phyloP scores from a whole-genome alignment of 2,888 invertebrate genomes.

The Caenorhabditis virilis region DNA sequence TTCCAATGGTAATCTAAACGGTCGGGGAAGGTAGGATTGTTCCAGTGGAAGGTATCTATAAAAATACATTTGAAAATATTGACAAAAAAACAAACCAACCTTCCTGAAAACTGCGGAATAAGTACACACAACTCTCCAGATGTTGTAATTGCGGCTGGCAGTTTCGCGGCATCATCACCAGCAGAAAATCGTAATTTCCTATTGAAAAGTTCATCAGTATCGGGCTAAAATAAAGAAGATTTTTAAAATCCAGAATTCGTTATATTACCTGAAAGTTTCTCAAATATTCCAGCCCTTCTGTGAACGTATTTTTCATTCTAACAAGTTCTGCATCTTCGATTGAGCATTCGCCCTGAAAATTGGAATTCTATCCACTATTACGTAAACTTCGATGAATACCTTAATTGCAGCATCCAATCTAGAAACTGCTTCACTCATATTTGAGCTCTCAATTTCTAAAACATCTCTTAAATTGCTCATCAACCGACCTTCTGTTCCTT shows the following conservation, averaged over 20 bases:
- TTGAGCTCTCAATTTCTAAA: constrained; percentile 89
- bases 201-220: constrained; percentile 72
- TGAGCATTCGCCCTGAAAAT: constrained; percentile 57
- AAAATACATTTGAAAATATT: constrained; percentile 7
- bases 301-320: constrained; percentile 92
- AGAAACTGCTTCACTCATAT: constrained; percentile 94
- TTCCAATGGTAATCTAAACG: constrained; percentile 52
- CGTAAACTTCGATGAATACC: constrained; percentile 10
- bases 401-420: constrained; percentile 78
- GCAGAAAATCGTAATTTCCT: constrained; percentile 76
- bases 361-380: background rate
- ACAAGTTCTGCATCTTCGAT: constrained; percentile 83
- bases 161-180: constrained; percentile 84
- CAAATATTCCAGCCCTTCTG: constrained; percentile 92
- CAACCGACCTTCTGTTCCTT: constrained; percentile 81
- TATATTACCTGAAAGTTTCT: constrained; percentile 86
- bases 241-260: constrained; percentile 1
- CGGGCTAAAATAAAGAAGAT: constrained; percentile 69
- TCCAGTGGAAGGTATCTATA: constrained; percentile 63
- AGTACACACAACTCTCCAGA: constrained; percentile 82
- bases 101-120: constrained; percentile 65
- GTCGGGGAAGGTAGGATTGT: constrained; percentile 64
- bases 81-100: constrained; percentile 35
- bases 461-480: constrained; percentile 75
- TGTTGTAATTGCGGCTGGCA: constrained; percentile 78